These are phyloP conservation scores for Merluccius polli DNA, from an alignment of 2,797 vertebrate genomes.

Conservation along the genomic window DNA sequence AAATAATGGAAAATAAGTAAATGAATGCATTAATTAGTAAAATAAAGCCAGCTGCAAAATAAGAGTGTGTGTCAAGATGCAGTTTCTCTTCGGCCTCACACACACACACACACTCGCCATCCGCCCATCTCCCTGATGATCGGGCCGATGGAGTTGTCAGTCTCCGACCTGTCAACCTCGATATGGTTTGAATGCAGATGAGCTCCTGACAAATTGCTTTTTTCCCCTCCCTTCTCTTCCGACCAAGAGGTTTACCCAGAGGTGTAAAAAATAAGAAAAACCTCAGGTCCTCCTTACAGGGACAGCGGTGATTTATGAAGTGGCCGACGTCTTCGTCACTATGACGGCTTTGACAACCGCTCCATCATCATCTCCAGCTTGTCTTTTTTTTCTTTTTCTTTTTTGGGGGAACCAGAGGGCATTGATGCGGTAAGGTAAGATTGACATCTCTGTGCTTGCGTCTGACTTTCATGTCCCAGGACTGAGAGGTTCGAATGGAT, in stretches of 20 bases:
- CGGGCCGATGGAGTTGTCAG: constrained; percentile 54
- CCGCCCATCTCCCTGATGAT: not conserved
- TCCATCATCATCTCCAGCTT: constrained; percentile 45
- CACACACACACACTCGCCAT: not conserved
- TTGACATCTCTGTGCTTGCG: constrained; percentile 31
- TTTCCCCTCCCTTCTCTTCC: constrained; percentile 22
- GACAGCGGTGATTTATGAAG: constrained; percentile 59
- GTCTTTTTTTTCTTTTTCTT: not conserved
- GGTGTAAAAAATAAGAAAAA: constrained; percentile 30
- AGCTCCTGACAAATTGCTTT: constrained; percentile 63
- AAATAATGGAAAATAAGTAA: too few relatives aligned
- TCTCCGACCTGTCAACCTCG: constrained; percentile 43
- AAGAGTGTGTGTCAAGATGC: not conserved
- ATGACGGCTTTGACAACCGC: constrained; percentile 55
- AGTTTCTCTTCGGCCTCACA: not conserved
- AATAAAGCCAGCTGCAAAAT: not conserved
- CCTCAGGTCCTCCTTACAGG: constrained; percentile 39
- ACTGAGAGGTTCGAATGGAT: not conserved
- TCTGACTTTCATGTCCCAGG: not conserved
- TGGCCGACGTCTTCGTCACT: constrained; percentile 50
- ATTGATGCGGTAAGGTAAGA: constrained; percentile 44
- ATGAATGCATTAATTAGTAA: not conserved
- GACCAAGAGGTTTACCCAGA: constrained; percentile 57
- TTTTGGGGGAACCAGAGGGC: constrained; percentile 35
- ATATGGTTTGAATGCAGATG: constrained; percentile 67